Base-by-base conservation (phyloP, 2,888 invertebrate species). In the Rhopalosiphum nymphaeae region DNA sequence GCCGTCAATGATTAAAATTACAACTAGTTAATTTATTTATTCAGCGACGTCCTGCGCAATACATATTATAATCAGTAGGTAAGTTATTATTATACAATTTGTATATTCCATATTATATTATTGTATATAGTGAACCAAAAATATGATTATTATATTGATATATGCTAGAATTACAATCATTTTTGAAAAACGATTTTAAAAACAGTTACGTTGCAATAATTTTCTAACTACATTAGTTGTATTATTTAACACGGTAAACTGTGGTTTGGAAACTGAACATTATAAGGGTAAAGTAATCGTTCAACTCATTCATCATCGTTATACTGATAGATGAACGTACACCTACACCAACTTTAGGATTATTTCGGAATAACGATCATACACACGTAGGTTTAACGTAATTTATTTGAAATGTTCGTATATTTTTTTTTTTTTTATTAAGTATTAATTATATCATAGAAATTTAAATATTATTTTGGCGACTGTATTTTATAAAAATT, bases 221-320 rank as follows among this genome's bases (percentile, higher is more conserved):
- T 89, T 61, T n/a, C 57, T 13, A 89, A 89, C 57, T 57, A n/a
- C 44, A 89, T 89, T 89, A 46, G 29, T 36, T 29, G 9, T 89
- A 61, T 61, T 89, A n/a, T 61, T 44, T 61, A 61, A 89, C 42
- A 21, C 78, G 36, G 78, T 61, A 21, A 57, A 89, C 89, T 44
- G 42, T 7, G 57, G 29, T 89, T 89, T 61, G 29, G 67, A 90
- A 90, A 67, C 46, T 49, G 11, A 5, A 67, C 46, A 78, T 25
- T 36, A 67, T n/a, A 36, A 46, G 21, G 67, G n/a, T 78, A 78
- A 78, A n/a, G 67, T 67, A 67, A 67, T 67, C 46, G 46, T 67
- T 46, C 46, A 46, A 46, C 44, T 11, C 46, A 46, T 89, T 89
- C n/a, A 67, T 90, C 90, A 90, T 90, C n/a, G n/a, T 67, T 67